Evolutionary conservation across 2,113 vertebrate genomes (phyloP).

Genomic region (Hypomesus transpacificus): DNA sequence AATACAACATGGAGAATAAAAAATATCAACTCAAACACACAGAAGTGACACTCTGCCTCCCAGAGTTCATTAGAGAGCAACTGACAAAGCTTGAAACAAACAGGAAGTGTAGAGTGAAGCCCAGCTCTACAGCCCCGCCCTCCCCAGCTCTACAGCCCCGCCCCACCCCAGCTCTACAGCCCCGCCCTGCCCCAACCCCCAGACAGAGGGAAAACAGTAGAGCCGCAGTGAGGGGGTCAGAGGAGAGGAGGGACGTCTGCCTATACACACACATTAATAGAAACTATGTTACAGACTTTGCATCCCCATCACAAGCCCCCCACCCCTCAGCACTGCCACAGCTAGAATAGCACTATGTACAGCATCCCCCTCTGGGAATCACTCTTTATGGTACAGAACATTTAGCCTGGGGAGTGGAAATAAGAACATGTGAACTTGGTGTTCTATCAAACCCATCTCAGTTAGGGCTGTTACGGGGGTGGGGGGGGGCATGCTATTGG

Average conservation of each 20-base stretch:
- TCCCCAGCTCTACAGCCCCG: slow-evolving; percentile 27
- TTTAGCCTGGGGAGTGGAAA: too few relatives aligned
- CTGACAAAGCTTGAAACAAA: too few relatives aligned
- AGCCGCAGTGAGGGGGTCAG: slow-evolving; percentile 55
- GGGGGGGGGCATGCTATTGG: slow-evolving; percentile 40
- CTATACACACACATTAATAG: slow-evolving; percentile 70
- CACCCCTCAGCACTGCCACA: slow-evolving; percentile 24
- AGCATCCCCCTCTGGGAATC: slow-evolving; percentile 48
- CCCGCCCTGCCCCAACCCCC: slow-evolving; percentile 5
- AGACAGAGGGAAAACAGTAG: slow-evolving; percentile 1
- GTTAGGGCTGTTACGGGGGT: neutral
- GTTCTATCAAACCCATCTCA: too few relatives aligned
- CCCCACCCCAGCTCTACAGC: slow-evolving; percentile 17
- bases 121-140: neutral
- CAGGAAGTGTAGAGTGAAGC: too few relatives aligned
- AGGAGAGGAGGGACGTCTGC: slow-evolving; percentile 39
- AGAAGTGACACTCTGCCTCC: slow-evolving; percentile 37
- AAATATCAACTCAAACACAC: slow-evolving; percentile 4
- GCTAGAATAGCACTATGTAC: slow-evolving; percentile 69
- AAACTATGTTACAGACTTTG: slow-evolving; percentile 73
- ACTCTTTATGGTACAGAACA: too few relatives aligned
- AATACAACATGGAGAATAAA: slow-evolving; percentile 28
- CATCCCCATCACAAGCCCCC: slow-evolving; percentile 56
- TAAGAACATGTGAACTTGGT: too few relatives aligned
- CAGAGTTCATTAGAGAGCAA: neutral